Percentiles rank a stretch among this genome's conserved stretches.
These are phyloP conservation scores for Eulemur coronatus DNA, from an alignment of 2,797 vertebrate species.

Conservation along the genomic window DNA sequence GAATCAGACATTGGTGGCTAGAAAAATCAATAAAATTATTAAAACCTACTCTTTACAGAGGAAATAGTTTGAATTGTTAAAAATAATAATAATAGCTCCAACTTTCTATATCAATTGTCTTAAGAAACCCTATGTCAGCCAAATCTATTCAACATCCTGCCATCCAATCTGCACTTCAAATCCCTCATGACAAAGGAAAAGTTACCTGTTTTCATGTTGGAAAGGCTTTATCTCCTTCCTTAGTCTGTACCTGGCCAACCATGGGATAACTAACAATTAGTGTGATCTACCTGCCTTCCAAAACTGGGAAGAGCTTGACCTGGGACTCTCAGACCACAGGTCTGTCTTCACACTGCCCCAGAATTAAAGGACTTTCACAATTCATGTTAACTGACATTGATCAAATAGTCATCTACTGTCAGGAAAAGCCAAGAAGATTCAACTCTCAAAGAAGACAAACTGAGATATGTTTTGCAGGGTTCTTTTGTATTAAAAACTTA, in stretches of 20 bases:
- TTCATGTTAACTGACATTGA: too few species aligned
- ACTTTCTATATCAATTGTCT: background rate
- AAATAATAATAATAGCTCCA: background rate
- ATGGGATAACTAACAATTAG: background rate
- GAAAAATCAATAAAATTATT: background rate
- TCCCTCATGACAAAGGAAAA: background rate
- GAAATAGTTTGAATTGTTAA: background rate
- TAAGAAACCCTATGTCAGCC: background rate
- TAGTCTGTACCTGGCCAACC: background rate
- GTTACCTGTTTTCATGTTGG: background rate
- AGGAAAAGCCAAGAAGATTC: background rate
- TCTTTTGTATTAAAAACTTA: background rate
- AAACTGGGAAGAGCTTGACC: background rate
- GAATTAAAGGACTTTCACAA: background rate
- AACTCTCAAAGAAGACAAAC: background rate
- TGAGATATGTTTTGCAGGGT: background rate
- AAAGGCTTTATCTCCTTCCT: background rate
- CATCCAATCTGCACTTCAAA: background rate
- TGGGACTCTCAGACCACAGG: background rate
- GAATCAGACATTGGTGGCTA: background rate
- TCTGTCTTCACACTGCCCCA: background rate
- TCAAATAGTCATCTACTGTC: background rate
- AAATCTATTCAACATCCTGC: background rate
- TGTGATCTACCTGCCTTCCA: background rate
- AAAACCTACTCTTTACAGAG: background rate